These are phyloP conservation scores for Epinotia ramella DNA, from an alignment of 2,888 invertebrate genomes.

Conservation along the genomic window DNA sequence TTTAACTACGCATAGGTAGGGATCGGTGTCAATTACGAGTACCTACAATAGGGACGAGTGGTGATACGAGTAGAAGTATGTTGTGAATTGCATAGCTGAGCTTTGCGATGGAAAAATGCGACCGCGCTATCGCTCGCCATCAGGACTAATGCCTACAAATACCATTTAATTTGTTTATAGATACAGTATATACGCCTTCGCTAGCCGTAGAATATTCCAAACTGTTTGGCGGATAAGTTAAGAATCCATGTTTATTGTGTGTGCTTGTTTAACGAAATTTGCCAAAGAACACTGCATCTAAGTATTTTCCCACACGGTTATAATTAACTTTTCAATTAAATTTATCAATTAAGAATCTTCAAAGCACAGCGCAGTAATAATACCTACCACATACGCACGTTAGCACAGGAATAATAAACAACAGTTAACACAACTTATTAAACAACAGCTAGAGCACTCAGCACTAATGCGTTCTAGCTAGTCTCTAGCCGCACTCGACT, in stretches of 20 bases:
- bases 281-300: too few species aligned
- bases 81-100: conserved; percentile 17
- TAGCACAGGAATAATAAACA: neutral
- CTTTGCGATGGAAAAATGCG: conserved; percentile 29
- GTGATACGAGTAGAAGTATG: neutral
- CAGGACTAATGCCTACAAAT: conserved; percentile 23
- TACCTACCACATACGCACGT: neutral
- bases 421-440: conserved; percentile 8
- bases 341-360: neutral
- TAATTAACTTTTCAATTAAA: neutral
- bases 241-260: too few species aligned
- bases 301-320: too few species aligned
- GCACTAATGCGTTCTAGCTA: conserved; percentile 3
- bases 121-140: conserved; percentile 27
- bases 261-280: neutral
- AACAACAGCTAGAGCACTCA: conserved; percentile 17
- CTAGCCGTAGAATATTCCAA: neutral
- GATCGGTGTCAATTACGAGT: neutral
- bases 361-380: neutral
- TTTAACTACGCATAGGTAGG: neutral
- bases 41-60: too few species aligned
- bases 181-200: conserved; percentile 6
- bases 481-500: conserved; percentile 19
- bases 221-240: neutral
- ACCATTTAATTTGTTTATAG: conserved; percentile 25